These are phyloP conservation scores for Leptodactylus fuscus DNA, from an alignment of 2,113 vertebrate genomes.

Conservation along the genomic window DNA sequence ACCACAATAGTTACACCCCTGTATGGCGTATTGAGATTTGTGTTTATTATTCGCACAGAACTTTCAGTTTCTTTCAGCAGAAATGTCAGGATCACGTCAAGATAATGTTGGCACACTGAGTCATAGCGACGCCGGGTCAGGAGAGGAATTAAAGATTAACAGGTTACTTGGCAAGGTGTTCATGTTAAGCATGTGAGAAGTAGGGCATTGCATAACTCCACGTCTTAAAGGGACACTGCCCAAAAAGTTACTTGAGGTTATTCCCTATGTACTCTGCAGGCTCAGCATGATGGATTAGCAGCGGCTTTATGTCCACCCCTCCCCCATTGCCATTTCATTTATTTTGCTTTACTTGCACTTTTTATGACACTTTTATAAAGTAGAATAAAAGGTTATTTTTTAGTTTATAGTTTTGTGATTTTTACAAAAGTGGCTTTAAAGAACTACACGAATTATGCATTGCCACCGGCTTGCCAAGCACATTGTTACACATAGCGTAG, in stretches of 20 bases:
- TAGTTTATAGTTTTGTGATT: no score
- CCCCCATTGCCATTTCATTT: no score
- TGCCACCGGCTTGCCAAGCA: no score
- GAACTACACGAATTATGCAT: no score
- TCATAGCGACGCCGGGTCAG: background rate
- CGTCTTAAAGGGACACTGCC: background rate
- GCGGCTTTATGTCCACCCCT: background rate
- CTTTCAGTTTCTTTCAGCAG: background rate
- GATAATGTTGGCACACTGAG: conserved; percentile 31
- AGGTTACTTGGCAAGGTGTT: conserved; percentile 4
- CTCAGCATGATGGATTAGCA: background rate
- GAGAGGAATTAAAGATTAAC: background rate
- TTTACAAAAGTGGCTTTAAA: no score
- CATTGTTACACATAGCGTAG: no score
- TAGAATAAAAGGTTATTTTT: no score
- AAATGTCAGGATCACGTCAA: conserved; percentile 6
- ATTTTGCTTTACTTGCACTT: no score
- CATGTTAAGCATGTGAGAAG: conserved; percentile 14
- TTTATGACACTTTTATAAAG: no score
- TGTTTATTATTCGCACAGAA: conserved; percentile 24
- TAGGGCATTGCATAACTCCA: background rate
- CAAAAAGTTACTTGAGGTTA: background rate
- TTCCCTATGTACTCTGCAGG: background rate
- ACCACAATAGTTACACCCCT: background rate
- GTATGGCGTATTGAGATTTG: background rate